phyloP scores from a whole-genome alignment of 2,113 vertebrate genomes.

The Dipodomys stephensi region DNA sequence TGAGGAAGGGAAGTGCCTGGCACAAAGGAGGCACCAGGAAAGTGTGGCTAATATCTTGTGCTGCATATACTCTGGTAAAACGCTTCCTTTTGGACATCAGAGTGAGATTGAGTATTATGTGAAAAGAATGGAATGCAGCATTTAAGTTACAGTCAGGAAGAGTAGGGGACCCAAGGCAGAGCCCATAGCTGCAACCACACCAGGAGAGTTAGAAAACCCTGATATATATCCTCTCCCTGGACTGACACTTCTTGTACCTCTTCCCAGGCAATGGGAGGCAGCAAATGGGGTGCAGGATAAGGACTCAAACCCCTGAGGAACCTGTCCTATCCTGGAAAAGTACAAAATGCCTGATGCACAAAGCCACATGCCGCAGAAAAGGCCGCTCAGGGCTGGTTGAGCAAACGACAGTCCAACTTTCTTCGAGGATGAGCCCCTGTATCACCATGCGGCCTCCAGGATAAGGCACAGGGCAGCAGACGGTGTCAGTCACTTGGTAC shows the following conservation, averaged over 20 bases:
- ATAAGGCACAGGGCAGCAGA: no score
- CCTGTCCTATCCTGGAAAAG: background rate
- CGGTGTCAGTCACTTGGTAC: background rate
- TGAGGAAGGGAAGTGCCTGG: fast-evolving
- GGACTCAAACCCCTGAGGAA: background rate
- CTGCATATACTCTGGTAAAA: background rate
- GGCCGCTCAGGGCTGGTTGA: background rate
- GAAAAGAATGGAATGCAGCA: background rate
- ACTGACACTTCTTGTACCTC: fast-evolving
- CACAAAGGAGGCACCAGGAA: fast-evolving
- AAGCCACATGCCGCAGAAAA: background rate
- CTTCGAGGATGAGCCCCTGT: fast-evolving
- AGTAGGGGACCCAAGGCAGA: background rate
- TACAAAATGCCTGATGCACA: fast-evolving
- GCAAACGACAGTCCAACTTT: background rate
- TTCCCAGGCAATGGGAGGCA: background rate
- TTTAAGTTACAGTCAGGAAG: background rate
- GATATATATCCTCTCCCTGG: background rate
- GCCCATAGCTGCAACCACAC: background rate
- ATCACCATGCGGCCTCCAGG: no score
- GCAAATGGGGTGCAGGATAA: no score
- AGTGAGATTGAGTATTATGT: background rate
- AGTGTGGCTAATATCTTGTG: background rate
- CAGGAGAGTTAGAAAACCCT: no score
- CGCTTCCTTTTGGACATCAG: background rate